A percentile compares a stretch with the other conserved stretches of the same genome.
Evolutionary conservation across 2,797 vertebrate genomes (phyloP).

Genomic region (Florisuga fusca): DNA sequence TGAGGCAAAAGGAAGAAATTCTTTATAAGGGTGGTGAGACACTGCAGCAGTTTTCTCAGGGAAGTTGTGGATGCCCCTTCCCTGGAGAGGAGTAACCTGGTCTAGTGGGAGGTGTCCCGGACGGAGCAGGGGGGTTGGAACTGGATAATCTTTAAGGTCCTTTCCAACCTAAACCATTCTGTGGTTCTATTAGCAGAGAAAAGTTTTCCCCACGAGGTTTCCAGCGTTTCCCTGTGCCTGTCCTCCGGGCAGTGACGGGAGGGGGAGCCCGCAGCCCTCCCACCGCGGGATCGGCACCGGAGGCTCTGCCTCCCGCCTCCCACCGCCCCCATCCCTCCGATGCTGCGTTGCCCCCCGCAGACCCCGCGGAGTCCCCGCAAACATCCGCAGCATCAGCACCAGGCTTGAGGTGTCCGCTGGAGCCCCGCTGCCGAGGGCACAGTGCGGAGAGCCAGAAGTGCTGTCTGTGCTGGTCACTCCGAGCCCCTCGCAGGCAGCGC

Average conservation of each 20-base stretch:
- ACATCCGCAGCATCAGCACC: background rate
- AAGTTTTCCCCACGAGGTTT: background rate
- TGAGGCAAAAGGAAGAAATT: background rate
- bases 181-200: background rate
- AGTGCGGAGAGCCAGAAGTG: background rate
- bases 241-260: background rate
- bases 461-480: background rate
- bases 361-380: accelerated
- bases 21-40: accelerated
- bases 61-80: background rate
- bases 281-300: accelerated
- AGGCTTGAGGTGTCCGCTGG: background rate
- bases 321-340: accelerated
- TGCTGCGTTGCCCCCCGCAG: background rate
- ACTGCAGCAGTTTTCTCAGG: background rate
- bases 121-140: background rate
- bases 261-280: background rate
- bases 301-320: no score
- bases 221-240: background rate
- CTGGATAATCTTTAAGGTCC: background rate
- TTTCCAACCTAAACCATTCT: background rate
- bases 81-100: background rate
- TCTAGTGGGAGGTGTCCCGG: background rate
- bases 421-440: background rate
- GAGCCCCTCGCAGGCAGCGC: background rate